phyloP scores from a whole-genome alignment of 2,113 vertebrate species.

The Callocephalon fimbriatum region DNA sequence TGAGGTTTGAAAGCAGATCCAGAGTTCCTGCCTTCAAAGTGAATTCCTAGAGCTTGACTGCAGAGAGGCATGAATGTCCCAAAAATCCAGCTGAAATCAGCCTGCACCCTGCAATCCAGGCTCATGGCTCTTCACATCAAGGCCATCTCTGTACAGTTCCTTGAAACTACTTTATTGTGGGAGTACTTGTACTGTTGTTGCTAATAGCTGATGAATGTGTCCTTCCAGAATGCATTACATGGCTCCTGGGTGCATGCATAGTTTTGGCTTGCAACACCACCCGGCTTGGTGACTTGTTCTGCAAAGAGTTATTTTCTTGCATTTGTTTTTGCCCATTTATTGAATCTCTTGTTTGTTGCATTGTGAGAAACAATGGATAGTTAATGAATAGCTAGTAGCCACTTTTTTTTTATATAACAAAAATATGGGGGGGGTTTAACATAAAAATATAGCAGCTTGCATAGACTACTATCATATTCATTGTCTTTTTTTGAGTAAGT shows the following conservation, averaged over 20 bases:
- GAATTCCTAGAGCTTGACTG: not conserved
- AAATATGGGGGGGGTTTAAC: accelerated
- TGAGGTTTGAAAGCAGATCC: not conserved
- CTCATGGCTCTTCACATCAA: not conserved
- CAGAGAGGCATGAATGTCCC: not conserved
- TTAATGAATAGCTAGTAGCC: not conserved
- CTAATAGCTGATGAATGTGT: not conserved
- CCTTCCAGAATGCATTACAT: not conserved
- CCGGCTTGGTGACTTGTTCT: not conserved
- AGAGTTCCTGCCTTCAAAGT: not conserved
- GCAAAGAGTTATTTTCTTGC: not conserved
- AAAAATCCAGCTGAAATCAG: not conserved
- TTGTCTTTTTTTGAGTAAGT: not conserved
- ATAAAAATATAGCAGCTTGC: not conserved
- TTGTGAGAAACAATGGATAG: not conserved
- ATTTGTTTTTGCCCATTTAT: not conserved
- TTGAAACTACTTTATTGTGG: not conserved
- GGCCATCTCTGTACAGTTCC: not conserved
- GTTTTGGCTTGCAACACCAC: not conserved
- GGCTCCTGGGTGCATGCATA: not conserved
- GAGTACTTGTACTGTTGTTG: not conserved
- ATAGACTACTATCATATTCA: not conserved
- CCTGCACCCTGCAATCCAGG: not conserved
- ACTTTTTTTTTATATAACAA: not conserved
- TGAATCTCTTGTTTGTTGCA: not conserved